A percentile compares a stretch with the other conserved stretches of the same genome.
Conservation (phyloP, 2,888 invertebrate genomes). For the Heliothis peltigera region DNA sequence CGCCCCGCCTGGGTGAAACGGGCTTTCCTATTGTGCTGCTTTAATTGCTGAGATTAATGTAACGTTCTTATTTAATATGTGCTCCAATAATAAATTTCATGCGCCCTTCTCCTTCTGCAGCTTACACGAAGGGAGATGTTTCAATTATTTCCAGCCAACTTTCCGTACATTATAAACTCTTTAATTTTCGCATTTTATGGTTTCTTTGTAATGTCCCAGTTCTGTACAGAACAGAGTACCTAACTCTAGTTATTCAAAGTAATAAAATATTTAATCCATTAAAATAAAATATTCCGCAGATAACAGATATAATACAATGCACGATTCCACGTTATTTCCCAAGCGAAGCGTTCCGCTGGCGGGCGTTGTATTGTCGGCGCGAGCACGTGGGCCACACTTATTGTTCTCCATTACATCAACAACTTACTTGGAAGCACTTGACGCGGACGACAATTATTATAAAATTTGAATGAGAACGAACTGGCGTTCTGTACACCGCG, state of each 20-base stretch:
- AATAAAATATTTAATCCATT: conserved; percentile 10
- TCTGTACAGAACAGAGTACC: neutral
- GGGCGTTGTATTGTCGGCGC: conserved; percentile 5
- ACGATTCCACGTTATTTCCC: conserved; percentile 37
- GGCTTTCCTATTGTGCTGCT: conserved; percentile 22
- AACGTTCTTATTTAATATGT: conserved; percentile 15
- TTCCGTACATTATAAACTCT: neutral
- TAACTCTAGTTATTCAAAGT: neutral
- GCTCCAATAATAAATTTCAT: neutral
- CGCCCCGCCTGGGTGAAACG: neutral
- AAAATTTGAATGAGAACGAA: conserved; percentile 44
- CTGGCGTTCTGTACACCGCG: conserved; percentile 29
- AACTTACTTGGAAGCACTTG: conserved; percentile 27
- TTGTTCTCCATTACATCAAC: conserved; percentile 17
- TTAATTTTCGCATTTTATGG: neutral
- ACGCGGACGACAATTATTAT: conserved; percentile 49
- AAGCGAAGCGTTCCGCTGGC: conserved; percentile 15
- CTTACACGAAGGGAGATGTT: too few species aligned
- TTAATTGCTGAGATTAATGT: conserved; percentile 10
- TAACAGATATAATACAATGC: conserved; percentile 18
- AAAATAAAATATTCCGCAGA: conserved; percentile 9
- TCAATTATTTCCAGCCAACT: neutral
- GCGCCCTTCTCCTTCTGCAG: neutral
- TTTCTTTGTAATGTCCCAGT: neutral
- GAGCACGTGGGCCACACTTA: neutral